Base-by-base conservation (phyloP, 35 echinoderm and acorn worm genomes). In the Eucidaris tribuloides region DNA sequence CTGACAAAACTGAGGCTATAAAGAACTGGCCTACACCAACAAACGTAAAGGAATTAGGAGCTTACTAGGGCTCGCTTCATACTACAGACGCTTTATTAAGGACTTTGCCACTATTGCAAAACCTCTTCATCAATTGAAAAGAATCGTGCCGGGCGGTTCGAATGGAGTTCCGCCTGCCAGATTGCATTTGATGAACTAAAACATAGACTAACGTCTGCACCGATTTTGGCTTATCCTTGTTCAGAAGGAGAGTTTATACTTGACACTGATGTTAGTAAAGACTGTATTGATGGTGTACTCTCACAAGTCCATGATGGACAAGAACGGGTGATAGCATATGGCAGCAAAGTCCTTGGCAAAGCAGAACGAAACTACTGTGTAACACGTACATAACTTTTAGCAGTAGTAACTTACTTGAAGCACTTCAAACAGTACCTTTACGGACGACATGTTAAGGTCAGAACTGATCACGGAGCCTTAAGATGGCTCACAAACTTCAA, bases 161-260 rank as follows among this genome's bases (percentile, higher is more conserved):
- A 56, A 1, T 92, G 90, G 90, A 76, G 40, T 38, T 37, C 78
- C 3, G 81, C 86, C 45, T 86, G 83, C 82, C 58, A 92, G 29
- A 15, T 44, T 38, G 90, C 90, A 15, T 92, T 92, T 62, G 20
- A 70, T 40, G 35, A 13, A 50, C 59, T 92, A 4, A 86, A 77
- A 39, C 2, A 39, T 32, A 70, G n/a, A 19, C 57, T 92, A n/a
- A 77, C 56, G 23, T 70, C 87, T 25, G n/a, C 83, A 22, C 83
- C 90, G 2, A 60, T 92, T 50, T 23, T 92, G 14, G 23, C 83
- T 23, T 92, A 61, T 59, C 88, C 81, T 24, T 31, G 40, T 42
- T 23, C 24, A 19, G 28, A 24, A 28, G 62, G 35, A 22, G 35
- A 36, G 20, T 84, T 70, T 65, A 58, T 76, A 36, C 25, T 90